Base-by-base conservation (phyloP, 2,888 invertebrate species). In the Morpho achilles region DNA sequence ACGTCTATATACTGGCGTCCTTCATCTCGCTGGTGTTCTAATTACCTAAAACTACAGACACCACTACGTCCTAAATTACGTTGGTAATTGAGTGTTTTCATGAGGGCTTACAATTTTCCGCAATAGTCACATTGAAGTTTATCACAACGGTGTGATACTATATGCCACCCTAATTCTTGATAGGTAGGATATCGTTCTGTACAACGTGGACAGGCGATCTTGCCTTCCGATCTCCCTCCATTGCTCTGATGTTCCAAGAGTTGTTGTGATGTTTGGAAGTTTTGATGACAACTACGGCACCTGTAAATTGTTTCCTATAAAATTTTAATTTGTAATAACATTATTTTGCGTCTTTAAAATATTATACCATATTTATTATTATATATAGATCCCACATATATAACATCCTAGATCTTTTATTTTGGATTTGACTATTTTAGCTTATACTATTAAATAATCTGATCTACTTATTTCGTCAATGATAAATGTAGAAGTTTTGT, bases 121-220 rank as follows among this genome's bases (percentile, higher is more conserved):
- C 90, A 90, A 66, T 87, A 90, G 68, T 90, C 90, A 65, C 90
- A 90, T 60, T 86, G 85, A 41, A 75, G 70, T 64, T 84, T 86
- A 7, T 86, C 87, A 1, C 72, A 66, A 16, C 90, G 81, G 60
- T 90, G 90, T 8, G 78, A 68, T 41, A 84, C 60, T 8, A 90
- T 69, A 56, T 90, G 90, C 68, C 71, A 74, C 2, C 90, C 90
- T 6, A 90, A 73, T 65, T 90, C 90, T 60, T 79, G 85, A 70
- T 87, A 89, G 0, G 90, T 89, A 1, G 90, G 89, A 57, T 74
- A 90, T 6, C 81, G 77, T 56, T 89, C 87, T 0, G 82, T 71
- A 67, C 90, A 90, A 7, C 85, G 73, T 1, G 89, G 88, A 59
- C 90, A 90, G 8, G 75, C 6, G 22, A 90, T 82, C 69, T 86